Percentiles rank a stretch among this genome's conserved stretches.
Conservation (phyloP, 2,113 vertebrate species). For the Ceyx cyanopectus region DNA sequence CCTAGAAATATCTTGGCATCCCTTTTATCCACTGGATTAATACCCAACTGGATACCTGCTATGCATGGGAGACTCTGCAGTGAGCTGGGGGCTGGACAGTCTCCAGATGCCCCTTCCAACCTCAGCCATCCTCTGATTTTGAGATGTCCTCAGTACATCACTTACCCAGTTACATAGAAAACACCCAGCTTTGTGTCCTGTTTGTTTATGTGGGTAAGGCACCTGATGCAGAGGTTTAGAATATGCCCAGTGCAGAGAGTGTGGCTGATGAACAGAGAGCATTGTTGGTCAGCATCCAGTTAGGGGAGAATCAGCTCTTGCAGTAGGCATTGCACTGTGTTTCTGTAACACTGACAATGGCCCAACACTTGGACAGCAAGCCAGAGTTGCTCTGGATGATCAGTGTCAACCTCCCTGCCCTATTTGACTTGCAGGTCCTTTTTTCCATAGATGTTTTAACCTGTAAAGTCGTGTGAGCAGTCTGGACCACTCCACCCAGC, state of each 20-base stretch:
- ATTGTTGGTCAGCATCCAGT: background rate
- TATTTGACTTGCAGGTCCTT: background rate
- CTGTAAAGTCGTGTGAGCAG: background rate
- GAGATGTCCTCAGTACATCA: background rate
- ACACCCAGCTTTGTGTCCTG: background rate
- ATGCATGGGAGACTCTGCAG: background rate
- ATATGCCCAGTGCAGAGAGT: background rate
- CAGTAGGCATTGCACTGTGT: background rate
- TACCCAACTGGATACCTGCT: fast-evolving
- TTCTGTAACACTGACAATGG: background rate
- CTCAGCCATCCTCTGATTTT: background rate
- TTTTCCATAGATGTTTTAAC: background rate
- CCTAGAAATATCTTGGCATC: background rate
- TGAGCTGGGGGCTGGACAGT: no score
- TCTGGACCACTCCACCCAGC: background rate
- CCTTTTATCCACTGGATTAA: background rate
- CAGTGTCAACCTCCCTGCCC: background rate
- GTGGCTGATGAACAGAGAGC: background rate
- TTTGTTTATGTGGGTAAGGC: background rate
- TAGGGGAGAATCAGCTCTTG: background rate
- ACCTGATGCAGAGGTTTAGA: background rate
- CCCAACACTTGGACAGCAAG: background rate
- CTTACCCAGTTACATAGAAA: background rate
- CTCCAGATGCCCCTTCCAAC: background rate
- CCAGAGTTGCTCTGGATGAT: background rate